Percentiles rank a stretch among this genome's conserved stretches.
Evolutionary conservation across 2,113 vertebrate species (phyloP).

Genomic region (Xenus cinereus): DNA sequence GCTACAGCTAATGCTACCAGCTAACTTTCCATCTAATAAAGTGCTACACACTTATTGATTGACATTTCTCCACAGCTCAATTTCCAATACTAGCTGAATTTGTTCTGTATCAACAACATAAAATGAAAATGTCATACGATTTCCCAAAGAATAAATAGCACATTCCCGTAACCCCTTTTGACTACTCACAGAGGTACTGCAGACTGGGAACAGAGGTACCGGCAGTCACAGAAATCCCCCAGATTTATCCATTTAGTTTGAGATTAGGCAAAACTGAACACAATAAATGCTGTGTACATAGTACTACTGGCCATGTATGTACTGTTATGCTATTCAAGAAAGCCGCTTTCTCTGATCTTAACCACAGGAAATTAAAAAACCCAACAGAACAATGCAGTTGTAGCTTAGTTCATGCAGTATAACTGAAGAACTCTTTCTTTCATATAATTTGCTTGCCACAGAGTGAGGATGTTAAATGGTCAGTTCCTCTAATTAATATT

Average conservation of each 20-base stretch:
- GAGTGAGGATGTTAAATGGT: background rate
- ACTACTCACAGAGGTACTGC: background rate
- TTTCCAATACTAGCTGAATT: conserved; percentile 24
- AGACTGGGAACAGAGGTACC: background rate
- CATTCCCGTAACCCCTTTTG: background rate
- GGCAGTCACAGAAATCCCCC: background rate
- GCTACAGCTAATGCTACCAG: background rate
- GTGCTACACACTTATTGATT: conserved; percentile 29
- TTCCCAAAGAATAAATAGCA: conserved; percentile 31
- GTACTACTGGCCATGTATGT: background rate
- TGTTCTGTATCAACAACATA: conserved; percentile 15
- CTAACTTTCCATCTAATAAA: conserved; percentile 29
- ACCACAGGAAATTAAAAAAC: background rate
- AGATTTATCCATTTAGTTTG: background rate
- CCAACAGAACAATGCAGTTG: background rate
- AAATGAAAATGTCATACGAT: conserved; percentile 31
- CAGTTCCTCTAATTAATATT: background rate
- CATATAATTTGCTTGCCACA: background rate
- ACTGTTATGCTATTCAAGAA: background rate
- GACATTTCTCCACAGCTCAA: background rate
- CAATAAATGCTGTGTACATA: background rate
- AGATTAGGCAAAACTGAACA: background rate
- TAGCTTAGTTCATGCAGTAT: background rate
- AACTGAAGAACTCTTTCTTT: background rate
- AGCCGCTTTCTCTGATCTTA: background rate